Base-by-base conservation (phyloP, 1,140 invertebrate genomes). In the Drosophila repletoides region DNA sequence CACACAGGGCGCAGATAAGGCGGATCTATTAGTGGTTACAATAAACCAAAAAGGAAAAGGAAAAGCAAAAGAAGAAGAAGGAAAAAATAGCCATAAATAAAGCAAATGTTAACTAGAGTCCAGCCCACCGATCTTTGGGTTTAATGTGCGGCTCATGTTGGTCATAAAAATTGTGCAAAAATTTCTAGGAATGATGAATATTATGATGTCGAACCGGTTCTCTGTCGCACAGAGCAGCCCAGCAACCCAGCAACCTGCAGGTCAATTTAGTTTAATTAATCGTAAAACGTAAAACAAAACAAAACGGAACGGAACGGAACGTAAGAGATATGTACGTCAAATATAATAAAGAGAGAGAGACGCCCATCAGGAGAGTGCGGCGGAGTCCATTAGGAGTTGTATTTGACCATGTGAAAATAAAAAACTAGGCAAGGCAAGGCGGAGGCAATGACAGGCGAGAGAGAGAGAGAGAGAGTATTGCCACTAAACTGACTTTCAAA, bases 261-360 rank as follows among this genome's bases (percentile, higher is more conserved):
- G 72, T 76, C 73, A 76, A 76, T 76, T 76, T 76, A 34, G 40
- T 66, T 76, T 76, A 76, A 76, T 76, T 76, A 76, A 76, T 66
- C 72, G 56, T 71, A 66, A 76, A 63, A 46, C 22, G 12, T 14
- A 64, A 45, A 53, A 72, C 36, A 21, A 53, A 38, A 14, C 31
- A 9, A 3, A 33, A 6, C 45, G 15, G 34, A 45, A 31, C 24
- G 9, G 12, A 67, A 45, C n/a, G n/a, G n/a, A n/a, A n/a, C 10
- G 21, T n/a, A 22, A 9, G 22, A 40, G 36, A 40, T 40, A 40
- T 40, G 36, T 70, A 55, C 53, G 48, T 76, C 34, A 69, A 48
- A 52, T 46, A 51, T 31, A 48, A 41, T 34, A 46, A 19, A 31
- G 19, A 15, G 14, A 6, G n/a, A 10, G 24, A 31, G 22, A 28